Evolutionary conservation across 2,113 vertebrate species (phyloP).

Genomic region (Malurus elegans): DNA sequence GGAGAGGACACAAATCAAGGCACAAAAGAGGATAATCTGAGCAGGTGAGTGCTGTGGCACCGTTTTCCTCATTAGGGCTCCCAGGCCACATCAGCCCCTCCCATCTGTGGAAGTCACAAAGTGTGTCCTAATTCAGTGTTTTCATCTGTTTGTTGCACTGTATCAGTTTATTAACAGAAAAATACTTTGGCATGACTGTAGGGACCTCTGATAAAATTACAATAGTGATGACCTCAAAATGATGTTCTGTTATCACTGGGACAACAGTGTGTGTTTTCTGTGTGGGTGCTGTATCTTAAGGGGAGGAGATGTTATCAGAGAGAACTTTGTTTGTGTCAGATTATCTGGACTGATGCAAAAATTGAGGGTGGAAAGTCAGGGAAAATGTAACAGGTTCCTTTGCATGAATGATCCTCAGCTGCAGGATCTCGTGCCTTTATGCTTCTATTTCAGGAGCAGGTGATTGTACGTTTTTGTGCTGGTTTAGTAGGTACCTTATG

Average conservation of each 20-base stretch:
- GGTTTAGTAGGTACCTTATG: background rate
- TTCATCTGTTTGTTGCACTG: background rate
- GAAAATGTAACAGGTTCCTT: background rate
- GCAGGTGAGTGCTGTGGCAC: conserved; percentile 50
- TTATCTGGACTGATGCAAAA: background rate
- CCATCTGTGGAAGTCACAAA: background rate
- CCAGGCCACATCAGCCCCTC: background rate
- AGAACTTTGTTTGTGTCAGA: background rate
- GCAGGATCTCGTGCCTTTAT: background rate
- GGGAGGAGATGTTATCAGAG: background rate
- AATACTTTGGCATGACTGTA: background rate
- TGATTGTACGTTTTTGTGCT: background rate
- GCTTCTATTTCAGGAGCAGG: background rate
- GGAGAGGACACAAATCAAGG: conserved; percentile 68
- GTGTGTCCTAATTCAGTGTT: background rate
- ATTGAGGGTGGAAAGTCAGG: background rate
- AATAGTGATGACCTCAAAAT: background rate
- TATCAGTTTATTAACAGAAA: background rate
- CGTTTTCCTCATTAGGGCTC: background rate
- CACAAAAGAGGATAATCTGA: conserved; percentile 68
- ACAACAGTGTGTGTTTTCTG: background rate
- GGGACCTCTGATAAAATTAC: background rate
- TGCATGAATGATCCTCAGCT: background rate
- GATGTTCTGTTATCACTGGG: background rate
- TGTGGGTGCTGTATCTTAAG: background rate